Evolutionary conservation across 2,113 vertebrate genomes (phyloP), one percentile per base, ranked within the genome.

Genomic region (Catharus minimus): DNA sequence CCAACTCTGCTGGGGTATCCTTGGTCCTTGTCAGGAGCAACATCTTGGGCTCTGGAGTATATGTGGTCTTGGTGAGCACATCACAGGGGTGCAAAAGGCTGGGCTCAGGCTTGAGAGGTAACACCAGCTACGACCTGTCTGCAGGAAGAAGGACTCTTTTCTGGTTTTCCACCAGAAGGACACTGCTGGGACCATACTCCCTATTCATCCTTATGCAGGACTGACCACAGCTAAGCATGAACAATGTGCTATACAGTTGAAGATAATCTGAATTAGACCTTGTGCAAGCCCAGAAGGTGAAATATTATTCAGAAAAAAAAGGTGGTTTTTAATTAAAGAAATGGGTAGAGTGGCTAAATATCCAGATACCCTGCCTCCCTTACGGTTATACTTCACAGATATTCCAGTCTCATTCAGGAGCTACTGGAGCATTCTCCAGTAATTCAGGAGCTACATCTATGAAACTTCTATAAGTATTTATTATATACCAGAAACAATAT

Each of bases 141-240:
- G 41, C 26, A 41, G 13, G 18, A 6, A 43, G 32, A 57, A 82
- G 30, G 7, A 52, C 1, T 0, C 0, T 33, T 13, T 60, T 87
- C 26, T 49, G 16, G 1, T 52, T 76, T 82, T 80, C 14, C 10
- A 36, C 6, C 46, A 46, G 24, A 58, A 84, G 10, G 13, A 47
- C 3, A 12, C 13, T 19, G 6, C 22, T 44, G 22, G 36, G 65
- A 33, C 23, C n/a, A 65, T 44, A 38, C 5, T 85, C 7, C 20
- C 19, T 22, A 15, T 52, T 28, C 5, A 21, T 77, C 47, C n/a
- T 52, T 38, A 52, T 8, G 10, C 24, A 9, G 28, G 74, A 27
- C 50, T 71, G 30, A 43, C 28, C 53, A 55, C 22, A 67, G 44
- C 12, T 27, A 41, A 47, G 20, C 7, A 62, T 19, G 30, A 82